Percentiles rank a stretch among this genome's conserved stretches.
Evolutionary conservation across 2,797 vertebrate genomes (phyloP).

Genomic region (Dipus sagitta): DNA sequence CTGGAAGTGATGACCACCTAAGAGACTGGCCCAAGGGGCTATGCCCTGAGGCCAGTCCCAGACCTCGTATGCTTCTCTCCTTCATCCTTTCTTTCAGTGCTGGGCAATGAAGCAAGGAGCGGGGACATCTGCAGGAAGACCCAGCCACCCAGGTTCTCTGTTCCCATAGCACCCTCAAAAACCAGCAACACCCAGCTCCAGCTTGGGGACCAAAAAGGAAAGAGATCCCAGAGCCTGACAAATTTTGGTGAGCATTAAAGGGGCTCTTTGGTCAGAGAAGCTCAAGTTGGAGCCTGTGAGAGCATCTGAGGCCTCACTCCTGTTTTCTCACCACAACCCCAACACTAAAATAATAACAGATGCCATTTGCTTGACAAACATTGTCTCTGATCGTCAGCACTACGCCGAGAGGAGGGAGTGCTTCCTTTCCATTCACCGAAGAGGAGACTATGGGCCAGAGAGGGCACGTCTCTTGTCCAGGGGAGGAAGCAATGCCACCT

Average conservation of each 20-base stretch:
- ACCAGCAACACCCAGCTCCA: not conserved
- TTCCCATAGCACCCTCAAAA: not conserved
- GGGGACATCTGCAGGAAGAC: not conserved
- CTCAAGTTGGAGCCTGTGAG: fast-evolving
- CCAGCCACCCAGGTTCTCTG: not conserved
- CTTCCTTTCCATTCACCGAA: constrained; percentile 9
- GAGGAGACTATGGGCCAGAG: constrained; percentile 29
- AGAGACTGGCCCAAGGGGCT: not conserved
- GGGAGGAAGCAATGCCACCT: not conserved
- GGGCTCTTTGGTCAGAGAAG: not conserved
- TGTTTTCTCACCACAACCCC: not conserved
- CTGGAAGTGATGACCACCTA: not conserved
- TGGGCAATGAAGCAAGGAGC: not conserved
- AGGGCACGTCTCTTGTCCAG: not conserved
- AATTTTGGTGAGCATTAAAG: not conserved
- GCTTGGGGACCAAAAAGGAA: not conserved
- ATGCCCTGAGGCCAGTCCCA: not conserved
- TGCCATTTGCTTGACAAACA: constrained; percentile 9
- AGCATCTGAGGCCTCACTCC: not conserved
- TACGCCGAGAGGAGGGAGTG: not conserved
- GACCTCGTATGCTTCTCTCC: not conserved
- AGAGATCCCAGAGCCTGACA: not conserved
- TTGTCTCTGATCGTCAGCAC: constrained; percentile 5
- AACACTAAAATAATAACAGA: constrained; percentile 9
- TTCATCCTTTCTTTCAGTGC: too few species aligned